Conservation (phyloP, 1,140 invertebrate genomes). For the Zeugodacus cucurbitae region DNA sequence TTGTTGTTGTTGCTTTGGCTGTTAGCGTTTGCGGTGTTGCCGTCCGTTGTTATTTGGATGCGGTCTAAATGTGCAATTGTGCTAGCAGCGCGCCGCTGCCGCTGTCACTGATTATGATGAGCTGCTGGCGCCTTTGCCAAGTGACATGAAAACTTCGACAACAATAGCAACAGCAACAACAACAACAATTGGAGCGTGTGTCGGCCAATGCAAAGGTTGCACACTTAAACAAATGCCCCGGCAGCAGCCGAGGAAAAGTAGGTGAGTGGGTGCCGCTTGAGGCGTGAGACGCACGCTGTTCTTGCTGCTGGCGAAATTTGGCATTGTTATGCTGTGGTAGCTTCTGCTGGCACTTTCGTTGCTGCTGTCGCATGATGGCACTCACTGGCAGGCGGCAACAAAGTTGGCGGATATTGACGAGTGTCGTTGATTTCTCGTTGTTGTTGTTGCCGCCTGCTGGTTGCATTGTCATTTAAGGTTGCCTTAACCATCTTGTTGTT, state of each 20-base stretch:
- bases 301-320: background rate
- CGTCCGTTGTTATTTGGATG: background rate
- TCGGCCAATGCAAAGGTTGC: conserved; percentile 7
- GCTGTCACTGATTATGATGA: conserved; percentile 35
- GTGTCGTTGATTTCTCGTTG: background rate
- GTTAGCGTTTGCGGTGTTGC: background rate
- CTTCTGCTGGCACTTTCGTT: background rate
- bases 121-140: background rate
- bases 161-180: background rate
- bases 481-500: background rate
- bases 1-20: background rate
- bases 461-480: background rate
- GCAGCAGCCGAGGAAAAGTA: background rate
- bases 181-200: background rate
- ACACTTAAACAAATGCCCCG: background rate
- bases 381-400: background rate
- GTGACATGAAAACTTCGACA: background rate
- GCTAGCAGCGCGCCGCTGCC: background rate
- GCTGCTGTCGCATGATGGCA: background rate
- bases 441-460: background rate
- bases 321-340: background rate
- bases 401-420: background rate
- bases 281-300: background rate
- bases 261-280: background rate
- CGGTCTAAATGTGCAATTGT: background rate